These are phyloP conservation scores for Trachymyrmex septentrionalis DNA, from an alignment of 1,140 invertebrate species.

Conservation along the genomic window DNA sequence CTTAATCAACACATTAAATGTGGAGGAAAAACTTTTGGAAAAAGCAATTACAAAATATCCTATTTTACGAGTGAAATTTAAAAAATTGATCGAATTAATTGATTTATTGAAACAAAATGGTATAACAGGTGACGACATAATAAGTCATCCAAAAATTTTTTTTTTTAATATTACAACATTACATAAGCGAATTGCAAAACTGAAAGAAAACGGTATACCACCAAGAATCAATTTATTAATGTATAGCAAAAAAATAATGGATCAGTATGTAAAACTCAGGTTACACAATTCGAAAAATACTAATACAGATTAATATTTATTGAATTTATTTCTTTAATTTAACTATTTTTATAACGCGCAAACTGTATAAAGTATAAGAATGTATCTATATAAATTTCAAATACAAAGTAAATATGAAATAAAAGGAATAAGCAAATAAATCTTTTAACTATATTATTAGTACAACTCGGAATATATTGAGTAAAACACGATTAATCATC, in stretches of 20 bases:
- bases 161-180: background rate
- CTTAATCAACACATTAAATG: background rate
- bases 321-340: slow-evolving; percentile 18
- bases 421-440: background rate
- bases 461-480: background rate
- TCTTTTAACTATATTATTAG: slow-evolving; percentile 4
- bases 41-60: background rate
- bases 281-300: background rate
- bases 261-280: background rate
- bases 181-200: slow-evolving; percentile 2
- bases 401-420: background rate
- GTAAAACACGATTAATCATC: background rate
- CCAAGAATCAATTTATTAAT: background rate
- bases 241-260: background rate
- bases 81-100: background rate
- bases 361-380: background rate
- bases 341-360: slow-evolving; percentile 23
- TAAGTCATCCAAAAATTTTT: background rate
- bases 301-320: background rate
- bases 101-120: background rate
- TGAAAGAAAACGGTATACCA: background rate
- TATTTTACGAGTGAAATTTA: background rate
- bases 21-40: background rate
- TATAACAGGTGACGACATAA: slow-evolving; percentile 6
- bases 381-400: background rate